phyloP scores from a whole-genome alignment of 2,113 vertebrate genomes.

The Eleginops maclovinus region DNA sequence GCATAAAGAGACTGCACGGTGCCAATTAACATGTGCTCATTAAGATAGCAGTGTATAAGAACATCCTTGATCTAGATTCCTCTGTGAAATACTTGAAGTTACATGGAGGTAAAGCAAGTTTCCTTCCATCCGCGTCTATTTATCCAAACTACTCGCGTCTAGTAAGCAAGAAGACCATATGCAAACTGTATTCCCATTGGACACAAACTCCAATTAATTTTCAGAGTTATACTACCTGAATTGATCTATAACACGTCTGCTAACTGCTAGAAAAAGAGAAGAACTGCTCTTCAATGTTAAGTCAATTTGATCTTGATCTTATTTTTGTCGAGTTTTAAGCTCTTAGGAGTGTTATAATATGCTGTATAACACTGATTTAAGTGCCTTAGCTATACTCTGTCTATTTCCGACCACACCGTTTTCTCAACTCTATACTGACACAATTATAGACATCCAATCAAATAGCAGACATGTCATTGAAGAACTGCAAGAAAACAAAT shows the following conservation, averaged over 20 bases:
- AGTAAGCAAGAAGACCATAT: slow-evolving; percentile 32
- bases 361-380: slow-evolving; percentile 1
- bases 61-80: slow-evolving; percentile 80
- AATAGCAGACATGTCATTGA: slow-evolving; percentile 61
- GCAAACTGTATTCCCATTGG: not conserved
- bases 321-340: not conserved
- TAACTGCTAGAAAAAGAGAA: slow-evolving; percentile 6
- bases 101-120: slow-evolving; percentile 68
- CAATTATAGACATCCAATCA: slow-evolving; percentile 59
- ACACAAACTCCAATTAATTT: slow-evolving; percentile 22
- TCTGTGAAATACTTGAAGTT: slow-evolving; percentile 64
- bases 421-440: slow-evolving; percentile 60
- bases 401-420: slow-evolving; percentile 9
- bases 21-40: slow-evolving; percentile 81
- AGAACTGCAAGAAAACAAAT: slow-evolving; percentile 54
- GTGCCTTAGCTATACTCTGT: slow-evolving; percentile 21
- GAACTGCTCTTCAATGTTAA: not conserved
- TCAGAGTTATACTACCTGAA: slow-evolving; percentile 24
- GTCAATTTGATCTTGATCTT: not conserved
- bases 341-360: not conserved
- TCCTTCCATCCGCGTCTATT: slow-evolving; percentile 15
- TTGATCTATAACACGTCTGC: slow-evolving; percentile 39
- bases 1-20: slow-evolving; percentile 60
- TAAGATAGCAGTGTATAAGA: slow-evolving; percentile 71
- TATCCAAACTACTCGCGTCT: slow-evolving; percentile 23